Percentiles rank a stretch among this genome's conserved stretches.
phyloP scores from a whole-genome alignment of 2,113 vertebrate genomes.

The Tupaia tana region DNA sequence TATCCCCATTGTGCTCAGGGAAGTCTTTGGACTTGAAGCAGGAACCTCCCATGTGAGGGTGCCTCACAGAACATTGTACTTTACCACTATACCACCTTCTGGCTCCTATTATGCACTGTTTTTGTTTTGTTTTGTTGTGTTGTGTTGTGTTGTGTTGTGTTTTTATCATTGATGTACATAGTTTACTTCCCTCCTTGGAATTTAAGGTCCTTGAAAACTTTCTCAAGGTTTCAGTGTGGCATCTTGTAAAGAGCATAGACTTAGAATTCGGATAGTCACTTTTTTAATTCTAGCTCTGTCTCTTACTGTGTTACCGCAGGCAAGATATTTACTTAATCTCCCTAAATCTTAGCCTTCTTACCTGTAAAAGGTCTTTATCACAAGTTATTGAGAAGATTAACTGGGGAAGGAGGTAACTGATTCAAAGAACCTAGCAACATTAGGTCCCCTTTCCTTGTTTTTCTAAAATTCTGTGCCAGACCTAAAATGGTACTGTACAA shows the following conservation, averaged over 20 bases:
- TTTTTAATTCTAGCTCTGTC: slow-evolving; percentile 10
- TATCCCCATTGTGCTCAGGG: too few relatives aligned
- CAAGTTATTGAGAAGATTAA: not conserved
- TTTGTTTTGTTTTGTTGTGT: not conserved
- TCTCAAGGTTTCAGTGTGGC: not conserved
- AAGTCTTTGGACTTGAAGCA: too few relatives aligned
- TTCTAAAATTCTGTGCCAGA: slow-evolving; percentile 32
- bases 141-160: too few relatives aligned
- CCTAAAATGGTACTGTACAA: not conserved
- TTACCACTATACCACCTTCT: too few relatives aligned
- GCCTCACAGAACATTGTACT: too few relatives aligned
- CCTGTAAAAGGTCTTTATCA: not conserved
- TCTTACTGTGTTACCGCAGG: not conserved
- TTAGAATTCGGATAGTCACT: not conserved
- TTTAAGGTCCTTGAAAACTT: not conserved
- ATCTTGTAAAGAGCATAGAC: not conserved
- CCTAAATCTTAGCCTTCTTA: not conserved
- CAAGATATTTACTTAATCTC: not conserved
- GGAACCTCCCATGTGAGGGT: too few relatives aligned
- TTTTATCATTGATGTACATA: not conserved
- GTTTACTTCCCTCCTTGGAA: not conserved
- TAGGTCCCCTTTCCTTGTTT: not conserved
- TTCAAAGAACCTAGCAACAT: not conserved
- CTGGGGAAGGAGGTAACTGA: not conserved
- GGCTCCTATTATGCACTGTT: not conserved